Evolutionary conservation across 2,888 invertebrate genomes (phyloP), one percentile per base, ranked within the genome.

Genomic region (Monochamus alternatus): DNA sequence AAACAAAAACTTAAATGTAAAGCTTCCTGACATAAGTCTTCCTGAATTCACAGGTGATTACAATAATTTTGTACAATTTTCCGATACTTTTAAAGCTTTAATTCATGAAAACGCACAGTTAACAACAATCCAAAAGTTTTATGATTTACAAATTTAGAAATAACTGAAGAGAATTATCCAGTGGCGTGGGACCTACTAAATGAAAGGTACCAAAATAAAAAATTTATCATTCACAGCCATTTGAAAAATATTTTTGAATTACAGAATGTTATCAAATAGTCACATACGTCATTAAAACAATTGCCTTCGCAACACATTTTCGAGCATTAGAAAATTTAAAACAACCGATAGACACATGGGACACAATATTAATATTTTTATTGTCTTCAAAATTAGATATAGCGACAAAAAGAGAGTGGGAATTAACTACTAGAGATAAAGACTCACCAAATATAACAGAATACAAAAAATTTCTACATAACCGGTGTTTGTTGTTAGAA

Each of bases 201-300:
- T 14, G 70, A 75, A 43, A 12, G 75, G 12, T 75, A 12, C 44
- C 64, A 75, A 58, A 75, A 75, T 31, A 75, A 75, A 64, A 44
- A 64, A 22, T 10, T 74, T 2, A 74, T 74, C 7, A 63, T 55
- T 12, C 38, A 69, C 10, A 59, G 51, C 10, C 63, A 69, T 51
- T 14, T 74, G n/a, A 74, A 43, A 64, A 55, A 55, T 51, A 52
- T 74, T 55, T 64, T 64, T 70, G 58, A 74, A 10, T 31, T 70
- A 14, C 74, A 59, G 10, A 32, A n/a, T 7, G 52, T 73, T 10
- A 52, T 60, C 3, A 72, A 52, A 44, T 51, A 75, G 22, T 64
- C 65, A 12, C 43, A 52, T 12, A 68, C 44, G 3, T 22, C 58
- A 43, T 43, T 75, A 3, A 51, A 71, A 10, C 70, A 55, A 55